Evolutionary conservation across 1,140 invertebrate genomes (phyloP).

Genomic region (Listronotus oregonensis): DNA sequence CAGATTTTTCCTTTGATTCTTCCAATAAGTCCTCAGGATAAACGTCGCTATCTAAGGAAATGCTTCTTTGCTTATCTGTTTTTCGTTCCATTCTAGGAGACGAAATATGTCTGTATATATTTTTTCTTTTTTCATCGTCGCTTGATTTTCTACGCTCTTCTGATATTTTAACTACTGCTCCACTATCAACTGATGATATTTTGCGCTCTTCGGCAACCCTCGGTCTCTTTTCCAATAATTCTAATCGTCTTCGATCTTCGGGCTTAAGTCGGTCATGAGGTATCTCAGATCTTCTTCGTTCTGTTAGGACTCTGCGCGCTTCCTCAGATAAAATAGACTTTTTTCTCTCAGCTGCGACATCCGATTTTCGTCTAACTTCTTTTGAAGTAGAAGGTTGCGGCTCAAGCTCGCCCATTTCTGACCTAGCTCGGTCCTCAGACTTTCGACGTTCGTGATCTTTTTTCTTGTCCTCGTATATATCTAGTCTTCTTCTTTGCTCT

Average conservation of each 20-base stretch:
- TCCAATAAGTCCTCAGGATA: conserved; percentile 21
- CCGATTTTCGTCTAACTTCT: conserved; percentile 28
- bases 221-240: conserved; percentile 6
- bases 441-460: conserved; percentile 2
- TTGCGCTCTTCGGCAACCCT: conserved; percentile 13
- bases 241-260: conserved; percentile 20
- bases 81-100: conserved; percentile 23
- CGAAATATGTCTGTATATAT: conserved; percentile 28
- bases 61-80: conserved; percentile 20
- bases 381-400: background rate
- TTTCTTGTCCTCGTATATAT: conserved; percentile 27
- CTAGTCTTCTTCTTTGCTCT: conserved; percentile 28
- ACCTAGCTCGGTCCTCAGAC: conserved; percentile 18
- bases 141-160: conserved; percentile 29
- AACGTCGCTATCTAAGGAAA: conserved; percentile 26
- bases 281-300: conserved; percentile 17
- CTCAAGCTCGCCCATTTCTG: conserved; percentile 4
- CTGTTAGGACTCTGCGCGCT: conserved; percentile 8
- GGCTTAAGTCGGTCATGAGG: conserved; percentile 6
- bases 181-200: conserved; percentile 26
- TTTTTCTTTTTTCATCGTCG: conserved; percentile 27
- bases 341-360: conserved; percentile 23
- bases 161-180: conserved; percentile 22
- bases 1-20: conserved; percentile 5
- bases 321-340: conserved; percentile 26